phyloP scores from a whole-genome alignment of 2,888 invertebrate genomes.

The Nesidiocoris tenuis region DNA sequence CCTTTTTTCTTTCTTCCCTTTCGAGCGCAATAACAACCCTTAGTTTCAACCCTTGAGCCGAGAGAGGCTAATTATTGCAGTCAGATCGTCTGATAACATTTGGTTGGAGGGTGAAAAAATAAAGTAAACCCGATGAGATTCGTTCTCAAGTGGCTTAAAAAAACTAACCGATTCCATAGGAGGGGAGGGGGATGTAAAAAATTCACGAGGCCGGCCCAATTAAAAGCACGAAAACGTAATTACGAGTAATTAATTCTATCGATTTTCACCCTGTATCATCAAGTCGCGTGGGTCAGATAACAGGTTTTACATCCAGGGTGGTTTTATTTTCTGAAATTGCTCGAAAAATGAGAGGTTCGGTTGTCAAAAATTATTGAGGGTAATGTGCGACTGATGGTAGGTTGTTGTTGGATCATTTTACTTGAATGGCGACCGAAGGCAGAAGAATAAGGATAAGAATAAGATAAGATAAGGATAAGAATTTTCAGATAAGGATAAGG shows the following conservation, averaged over 20 bases:
- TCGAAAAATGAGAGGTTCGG: too few species aligned
- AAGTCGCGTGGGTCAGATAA: neutral
- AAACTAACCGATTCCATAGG: neutral
- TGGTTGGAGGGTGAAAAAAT: neutral
- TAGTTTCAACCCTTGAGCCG: neutral
- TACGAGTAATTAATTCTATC: neutral
- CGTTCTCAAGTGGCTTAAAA: neutral
- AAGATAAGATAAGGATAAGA: too few species aligned
- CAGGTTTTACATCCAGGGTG: neutral
- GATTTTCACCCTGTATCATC: neutral
- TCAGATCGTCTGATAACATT: conserved; percentile 12
- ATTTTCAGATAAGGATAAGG: too few species aligned
- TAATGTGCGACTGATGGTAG: too few species aligned
- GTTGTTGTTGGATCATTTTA: too few species aligned
- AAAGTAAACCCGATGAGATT: conserved; percentile 3
- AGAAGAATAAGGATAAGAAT: too few species aligned
- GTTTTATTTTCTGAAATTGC: too few species aligned
- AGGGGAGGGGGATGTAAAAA: neutral
- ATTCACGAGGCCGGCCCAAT: neutral
- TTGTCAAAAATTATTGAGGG: too few species aligned
- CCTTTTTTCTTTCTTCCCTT: neutral
- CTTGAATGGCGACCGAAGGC: too few species aligned
- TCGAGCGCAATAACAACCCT: neutral
- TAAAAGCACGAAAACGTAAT: conserved; percentile 13
- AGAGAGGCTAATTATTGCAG: conserved; percentile 12